Conservation (phyloP, 2,888 invertebrate species). For the Pandemis heparana region DNA sequence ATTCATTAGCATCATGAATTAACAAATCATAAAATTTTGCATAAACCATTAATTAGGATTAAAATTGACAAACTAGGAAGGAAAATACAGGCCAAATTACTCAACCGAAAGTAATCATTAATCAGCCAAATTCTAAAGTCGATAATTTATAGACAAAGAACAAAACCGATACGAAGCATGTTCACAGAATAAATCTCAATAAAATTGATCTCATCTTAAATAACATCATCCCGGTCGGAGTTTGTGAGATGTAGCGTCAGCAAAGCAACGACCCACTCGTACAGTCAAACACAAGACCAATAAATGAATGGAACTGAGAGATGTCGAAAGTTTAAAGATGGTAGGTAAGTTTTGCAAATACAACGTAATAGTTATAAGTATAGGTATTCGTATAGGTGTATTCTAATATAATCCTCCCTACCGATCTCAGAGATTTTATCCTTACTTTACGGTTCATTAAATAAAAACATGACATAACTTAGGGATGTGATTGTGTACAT, state of each 20-base stretch:
- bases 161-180: slow-evolving; percentile 67
- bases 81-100: slow-evolving; percentile 45
- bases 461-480: no score
- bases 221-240: slow-evolving; percentile 74
- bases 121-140: slow-evolving; percentile 60
- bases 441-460: no score
- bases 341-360: no score
- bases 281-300: neutral
- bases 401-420: no score
- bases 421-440: no score
- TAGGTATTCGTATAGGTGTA: no score
- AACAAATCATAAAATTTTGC: slow-evolving; percentile 19
- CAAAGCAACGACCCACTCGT: slow-evolving; percentile 50
- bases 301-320: neutral
- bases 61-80: slow-evolving; percentile 15
- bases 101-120: slow-evolving; percentile 56
- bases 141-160: slow-evolving; percentile 72
- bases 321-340: no score
- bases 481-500: no score
- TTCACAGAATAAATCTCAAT: slow-evolving; percentile 82
- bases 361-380: no score
- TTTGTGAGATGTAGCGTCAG: slow-evolving; percentile 64
- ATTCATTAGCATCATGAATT: slow-evolving; percentile 2
- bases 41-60: slow-evolving; percentile 16
- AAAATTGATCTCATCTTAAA: slow-evolving; percentile 82